Conservation (phyloP, 2,113 vertebrate species). For the Chloropsis cyanopogon region DNA sequence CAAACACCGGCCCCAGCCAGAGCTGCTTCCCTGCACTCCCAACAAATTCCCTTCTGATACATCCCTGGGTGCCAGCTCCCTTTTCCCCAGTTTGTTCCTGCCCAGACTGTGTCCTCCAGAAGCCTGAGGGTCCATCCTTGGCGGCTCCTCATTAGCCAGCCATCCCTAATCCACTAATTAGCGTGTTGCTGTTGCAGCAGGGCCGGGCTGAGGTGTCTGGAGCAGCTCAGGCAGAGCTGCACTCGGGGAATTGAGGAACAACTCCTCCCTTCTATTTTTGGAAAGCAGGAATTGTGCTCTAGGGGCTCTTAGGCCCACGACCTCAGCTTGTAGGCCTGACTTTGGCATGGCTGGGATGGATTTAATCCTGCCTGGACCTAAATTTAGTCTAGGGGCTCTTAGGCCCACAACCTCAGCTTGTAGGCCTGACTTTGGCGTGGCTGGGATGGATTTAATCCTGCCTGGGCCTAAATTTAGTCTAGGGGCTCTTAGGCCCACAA, state of each 20-base stretch:
- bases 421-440: neutral
- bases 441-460: neutral
- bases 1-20: accelerated
- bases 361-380: neutral
- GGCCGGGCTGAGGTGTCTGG: neutral
- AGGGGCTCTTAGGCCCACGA: neutral
- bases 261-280: neutral
- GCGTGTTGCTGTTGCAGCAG: neutral
- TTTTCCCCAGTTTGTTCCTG: neutral
- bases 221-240: neutral
- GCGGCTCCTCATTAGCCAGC: neutral
- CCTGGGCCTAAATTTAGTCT: neutral
- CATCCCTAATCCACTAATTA: neutral
- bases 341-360: neutral
- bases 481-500: neutral
- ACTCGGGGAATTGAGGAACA: accelerated
- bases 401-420: neutral
- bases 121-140: neutral
- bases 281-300: neutral
- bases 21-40: neutral
- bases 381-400: too few relatives aligned
- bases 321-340: neutral
- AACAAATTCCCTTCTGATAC: accelerated
- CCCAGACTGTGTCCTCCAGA: neutral
- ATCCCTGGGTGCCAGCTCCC: neutral